phyloP scores from a whole-genome alignment of 2,113 vertebrate genomes.

The Hypanus sabinus region DNA sequence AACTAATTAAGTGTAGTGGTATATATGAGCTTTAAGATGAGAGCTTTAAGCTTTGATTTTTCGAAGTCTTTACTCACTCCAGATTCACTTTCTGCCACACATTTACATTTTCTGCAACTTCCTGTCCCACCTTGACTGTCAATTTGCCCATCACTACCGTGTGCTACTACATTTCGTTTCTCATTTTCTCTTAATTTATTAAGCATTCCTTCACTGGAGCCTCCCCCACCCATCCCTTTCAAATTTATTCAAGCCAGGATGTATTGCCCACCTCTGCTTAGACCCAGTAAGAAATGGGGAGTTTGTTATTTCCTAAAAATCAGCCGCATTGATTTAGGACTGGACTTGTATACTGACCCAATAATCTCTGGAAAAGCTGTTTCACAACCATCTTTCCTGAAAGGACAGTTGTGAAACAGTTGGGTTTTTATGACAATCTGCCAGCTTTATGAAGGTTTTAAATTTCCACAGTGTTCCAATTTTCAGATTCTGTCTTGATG shows the following conservation, averaged over 20 bases:
- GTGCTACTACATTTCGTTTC: no score
- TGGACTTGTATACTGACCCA: background rate
- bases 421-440: background rate
- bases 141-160: no score
- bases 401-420: background rate
- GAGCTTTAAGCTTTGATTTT: no score
- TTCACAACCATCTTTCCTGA: background rate
- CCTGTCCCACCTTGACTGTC: no score
- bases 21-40: no score
- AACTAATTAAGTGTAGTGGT: no score
- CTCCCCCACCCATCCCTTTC: no score
- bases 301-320: background rate
- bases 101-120: no score
- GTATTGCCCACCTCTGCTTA: background rate
- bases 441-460: background rate
- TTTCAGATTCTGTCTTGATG: background rate
- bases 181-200: no score
- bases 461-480: background rate
- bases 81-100: no score
- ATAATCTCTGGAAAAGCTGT: background rate
- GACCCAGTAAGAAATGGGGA: background rate
- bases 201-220: no score
- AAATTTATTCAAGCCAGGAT: background rate
- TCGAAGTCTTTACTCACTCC: no score
- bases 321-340: background rate